A percentile compares a stretch with the other conserved stretches of the same genome.
Evolutionary conservation across 1,140 invertebrate species (phyloP).

Genomic region (Ceratina australensis): DNA sequence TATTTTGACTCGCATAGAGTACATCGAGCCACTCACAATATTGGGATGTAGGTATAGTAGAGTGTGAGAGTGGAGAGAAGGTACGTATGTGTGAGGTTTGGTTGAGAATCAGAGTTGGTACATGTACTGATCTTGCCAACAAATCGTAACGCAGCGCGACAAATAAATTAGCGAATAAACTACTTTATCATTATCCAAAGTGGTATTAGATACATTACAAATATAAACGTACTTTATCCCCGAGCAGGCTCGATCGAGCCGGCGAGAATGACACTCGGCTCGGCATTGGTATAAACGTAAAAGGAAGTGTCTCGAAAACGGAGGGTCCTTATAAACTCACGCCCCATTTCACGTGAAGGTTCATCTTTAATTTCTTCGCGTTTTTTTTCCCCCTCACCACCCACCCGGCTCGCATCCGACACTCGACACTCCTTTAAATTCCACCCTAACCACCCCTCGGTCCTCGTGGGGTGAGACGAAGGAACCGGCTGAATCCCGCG

Average conservation of each 20-base stretch:
- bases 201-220: too few species aligned
- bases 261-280: conserved; percentile 19
- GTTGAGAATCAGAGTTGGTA: too few species aligned
- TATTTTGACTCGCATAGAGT: too few species aligned
- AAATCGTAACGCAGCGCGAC: too few species aligned
- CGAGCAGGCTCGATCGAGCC: conserved; percentile 36
- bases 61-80: too few species aligned
- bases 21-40: too few species aligned
- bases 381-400: conserved; percentile 69
- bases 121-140: too few species aligned
- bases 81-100: too few species aligned
- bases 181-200: too few species aligned
- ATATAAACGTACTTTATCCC: conserved; percentile 31
- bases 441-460: conserved; percentile 59
- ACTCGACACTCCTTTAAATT: conserved; percentile 79
- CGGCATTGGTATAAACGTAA: conserved; percentile 36
- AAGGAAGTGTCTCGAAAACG: conserved; percentile 52
- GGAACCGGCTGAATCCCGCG: conserved; percentile 65
- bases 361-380: conserved; percentile 80
- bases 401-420: conserved; percentile 42
- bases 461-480: conserved; percentile 46
- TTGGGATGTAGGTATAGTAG: too few species aligned
- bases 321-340: conserved; percentile 77
- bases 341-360: conserved; percentile 78
- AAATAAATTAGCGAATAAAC: too few species aligned